A percentile compares a stretch with the other conserved stretches of the same genome.
phyloP scores from a whole-genome alignment of 1,140 invertebrate species.

The Pseudomyrmex pallidus region DNA sequence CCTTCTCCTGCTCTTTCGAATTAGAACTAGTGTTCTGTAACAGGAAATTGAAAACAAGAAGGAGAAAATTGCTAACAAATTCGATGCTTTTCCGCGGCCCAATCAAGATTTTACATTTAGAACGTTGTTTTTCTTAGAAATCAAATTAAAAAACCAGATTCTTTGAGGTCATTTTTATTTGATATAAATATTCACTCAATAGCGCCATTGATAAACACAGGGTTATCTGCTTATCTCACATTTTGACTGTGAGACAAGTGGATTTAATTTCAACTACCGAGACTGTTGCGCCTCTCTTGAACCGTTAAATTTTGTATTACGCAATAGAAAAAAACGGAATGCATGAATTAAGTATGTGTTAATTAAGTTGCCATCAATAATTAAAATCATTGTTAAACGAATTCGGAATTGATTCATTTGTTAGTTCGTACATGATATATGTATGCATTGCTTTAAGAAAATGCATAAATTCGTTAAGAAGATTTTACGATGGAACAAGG shows the following conservation, averaged over 20 bases:
- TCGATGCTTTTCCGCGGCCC: background rate
- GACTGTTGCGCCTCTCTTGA: too few relatives aligned
- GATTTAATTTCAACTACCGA: too few relatives aligned
- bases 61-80: constrained; percentile 47
- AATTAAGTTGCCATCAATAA: too few relatives aligned
- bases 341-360: too few relatives aligned
- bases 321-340: too few relatives aligned
- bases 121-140: background rate
- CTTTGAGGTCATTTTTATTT: too few relatives aligned
- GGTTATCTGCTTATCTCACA: too few relatives aligned
- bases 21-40: constrained; percentile 37
- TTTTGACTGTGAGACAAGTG: too few relatives aligned
- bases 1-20: background rate
- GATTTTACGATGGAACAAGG: constrained; percentile 68
- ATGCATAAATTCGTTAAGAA: constrained; percentile 72
- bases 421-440: constrained; percentile 13
- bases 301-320: too few relatives aligned
- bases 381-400: too few relatives aligned
- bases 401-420: background rate
- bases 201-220: too few relatives aligned
- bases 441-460: constrained; percentile 59
- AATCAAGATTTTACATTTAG: constrained; percentile 22
- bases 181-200: too few relatives aligned
- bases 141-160: constrained; percentile 4
- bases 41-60: constrained; percentile 65